Evolutionary conservation across 35 echinoderm and acorn worm genomes (phyloP), one percentile per base, ranked within the genome.

Genomic region (Patiria miniata): DNA sequence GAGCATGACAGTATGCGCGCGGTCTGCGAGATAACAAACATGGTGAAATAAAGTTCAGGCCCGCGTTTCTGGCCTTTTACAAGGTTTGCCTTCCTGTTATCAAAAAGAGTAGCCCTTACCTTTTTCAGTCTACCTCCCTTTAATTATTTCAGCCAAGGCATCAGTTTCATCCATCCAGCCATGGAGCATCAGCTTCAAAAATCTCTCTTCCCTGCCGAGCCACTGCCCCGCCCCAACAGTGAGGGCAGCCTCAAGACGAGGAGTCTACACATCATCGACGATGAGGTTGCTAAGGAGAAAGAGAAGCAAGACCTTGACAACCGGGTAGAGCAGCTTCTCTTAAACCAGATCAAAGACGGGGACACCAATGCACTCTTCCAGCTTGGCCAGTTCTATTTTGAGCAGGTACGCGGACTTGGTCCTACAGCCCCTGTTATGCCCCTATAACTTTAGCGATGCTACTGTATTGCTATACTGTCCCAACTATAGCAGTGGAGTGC

Each of bases 381-480:
- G 77, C 89, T 97, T 53, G 95, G 81, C 53, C 95, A 97, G 44
- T 97, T 97, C 68, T 97, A 94, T 44, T 97, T 93, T 91, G 95
- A 97, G 59, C 85, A 93, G 89, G 95, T 97, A 68, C n/a, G 68
- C 68, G 32, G 2, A 23, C 76, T 15, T 80, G n/a, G n/a, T n/a
- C 12, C 39, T 16, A 81, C 12, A 39, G 8, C 7, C 14, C 82
- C n/a, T 73, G 39, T 5, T 78, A 39, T 37, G 7, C 22, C 22
- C 68, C 68, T 7, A n/a, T 14, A n/a, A n/a, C 8, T 77, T 7
- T 77, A 9, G n/a, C 22, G 68, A 34, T 77, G 68, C 36, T 34
- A 77, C 68, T 23, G 8, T 77, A 28, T n/a, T n/a, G n/a, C n/a
- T n/a, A n/a, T n/a, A n/a, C n/a, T n/a, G n/a, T n/a, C n/a, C n/a